A percentile compares a stretch with the other conserved stretches of the same genome.
These are phyloP conservation scores for Ophraella communa DNA, from an alignment of 2,888 invertebrate genomes.

Conservation along the genomic window DNA sequence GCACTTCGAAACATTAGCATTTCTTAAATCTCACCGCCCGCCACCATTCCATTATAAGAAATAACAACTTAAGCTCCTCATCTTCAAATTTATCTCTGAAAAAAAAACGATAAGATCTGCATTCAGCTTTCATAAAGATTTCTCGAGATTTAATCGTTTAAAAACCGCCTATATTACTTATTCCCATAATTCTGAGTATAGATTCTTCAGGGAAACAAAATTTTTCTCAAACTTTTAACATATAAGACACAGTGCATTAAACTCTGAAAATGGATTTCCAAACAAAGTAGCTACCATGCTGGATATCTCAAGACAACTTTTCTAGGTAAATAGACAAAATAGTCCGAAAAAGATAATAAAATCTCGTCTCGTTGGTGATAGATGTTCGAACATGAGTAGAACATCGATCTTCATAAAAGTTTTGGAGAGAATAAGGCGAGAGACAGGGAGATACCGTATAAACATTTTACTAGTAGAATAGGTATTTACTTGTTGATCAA, in stretches of 20 bases:
- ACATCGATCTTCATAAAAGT: conserved; percentile 27
- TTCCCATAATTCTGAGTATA: too few relatives aligned
- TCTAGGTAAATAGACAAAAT: conserved; percentile 12
- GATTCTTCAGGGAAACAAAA: neutral
- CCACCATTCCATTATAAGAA: neutral
- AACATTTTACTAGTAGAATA: conserved; percentile 36
- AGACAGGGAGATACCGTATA: conserved; percentile 21
- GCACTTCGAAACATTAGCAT: conserved; percentile 35
- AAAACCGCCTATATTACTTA: too few relatives aligned
- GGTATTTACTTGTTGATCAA: conserved; percentile 39
- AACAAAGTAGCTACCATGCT: conserved; percentile 21
- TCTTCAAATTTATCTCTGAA: neutral
- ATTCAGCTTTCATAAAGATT: too few relatives aligned
- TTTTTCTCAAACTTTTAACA: neutral
- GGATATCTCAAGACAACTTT: conserved; percentile 8
- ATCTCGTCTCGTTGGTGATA: conserved; percentile 4
- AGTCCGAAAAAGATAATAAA: conserved; percentile 12
- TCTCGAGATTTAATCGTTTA: too few relatives aligned
- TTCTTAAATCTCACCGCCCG: conserved; percentile 30
- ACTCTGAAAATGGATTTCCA: conserved; percentile 17
- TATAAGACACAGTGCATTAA: conserved; percentile 8
- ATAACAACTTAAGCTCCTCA: neutral
- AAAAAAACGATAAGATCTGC: too few relatives aligned
- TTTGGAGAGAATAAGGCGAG: neutral
- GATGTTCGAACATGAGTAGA: conserved; percentile 10